Base-by-base conservation (phyloP, 1,140 invertebrate genomes). In the Wasmannia auropunctata region DNA sequence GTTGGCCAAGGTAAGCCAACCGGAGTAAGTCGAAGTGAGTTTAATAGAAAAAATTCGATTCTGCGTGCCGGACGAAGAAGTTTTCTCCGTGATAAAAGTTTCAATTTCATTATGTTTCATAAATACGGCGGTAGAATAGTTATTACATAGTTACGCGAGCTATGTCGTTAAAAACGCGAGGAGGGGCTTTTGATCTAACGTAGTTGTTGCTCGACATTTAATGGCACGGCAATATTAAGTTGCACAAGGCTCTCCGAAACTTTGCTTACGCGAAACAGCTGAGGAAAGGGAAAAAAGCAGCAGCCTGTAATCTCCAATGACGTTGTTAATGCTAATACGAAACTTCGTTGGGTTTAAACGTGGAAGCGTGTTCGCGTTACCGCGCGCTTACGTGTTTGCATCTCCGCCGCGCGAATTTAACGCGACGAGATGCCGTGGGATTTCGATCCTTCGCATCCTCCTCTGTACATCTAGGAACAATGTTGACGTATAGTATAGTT, bases 241-340 rank as follows among this genome's bases (percentile, higher is more conserved):
- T 83, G 67, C 67, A 83, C 67, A 83, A 72, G 37, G 51, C 37
- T 72, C 25, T 72, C 28, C 51, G 14, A 81, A n/a, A 72, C 37
- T 81, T 81, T 81, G 79, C 25, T 81, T 46, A 72, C 25, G 34
- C 51, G 37, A 46, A 74, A 74, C 37, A 83, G 37, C 70, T 51
- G 37, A 22, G 79, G 37, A 43, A 43, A 58, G 11, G 37, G 25
- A 79, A 51, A 81, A 54, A 54, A 46, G 40, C 49, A 67, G 43
- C 6, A 28, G 16, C n/a, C 34, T 56, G n/a, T 80, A 69, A 88
- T 75, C 65, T 80, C 28, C 58, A 22, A 25, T 58, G 60, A 75
- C 51, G 16, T 67, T 63, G 87, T 88, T 86, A 40, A 51, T 43
- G 58, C 28, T 22, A 86, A 88, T 85, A 74, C 70, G 49, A 89